Evolutionary conservation across 2,888 invertebrate genomes (phyloP), one percentile per base, ranked within the genome.

Genomic region (Eledone cirrhosa): DNA sequence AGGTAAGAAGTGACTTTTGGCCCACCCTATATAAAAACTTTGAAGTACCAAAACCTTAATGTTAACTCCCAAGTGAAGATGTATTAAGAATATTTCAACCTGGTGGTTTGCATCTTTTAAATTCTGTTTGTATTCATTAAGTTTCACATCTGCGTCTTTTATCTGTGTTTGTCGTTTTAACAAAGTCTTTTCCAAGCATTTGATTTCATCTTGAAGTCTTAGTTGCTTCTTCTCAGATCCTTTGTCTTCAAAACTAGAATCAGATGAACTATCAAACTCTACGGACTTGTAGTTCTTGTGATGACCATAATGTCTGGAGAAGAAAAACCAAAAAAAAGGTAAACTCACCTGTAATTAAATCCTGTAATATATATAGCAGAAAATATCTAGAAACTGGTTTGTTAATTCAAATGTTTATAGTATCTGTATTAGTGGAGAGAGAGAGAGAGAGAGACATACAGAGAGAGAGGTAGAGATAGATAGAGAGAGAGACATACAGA

Each of bases 101-200:
- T 89, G 86, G 67, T 87, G 85, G 29, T 86, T 84, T 24, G 88
- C 87, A 74, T 87, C 86, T 77, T 83, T 84, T 19, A 90, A 82
- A 78, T 89, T 87, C 24, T 78, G 82, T 78, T 87, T 86, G 81
- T 87, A 87, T 53, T 88, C 88, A 67, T 85, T 84, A 41, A 90
- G 83, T 22, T 86, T 82, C 41, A 83, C 79, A 80, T 90, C 89
- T 8, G 89, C 87, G 77, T 88, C 88, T 13, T 87, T 79, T 5
- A 90, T 82, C 83, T 90, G 89, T 4, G 85, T 84, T 76, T 86
- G 82, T 24, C 90, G 81, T 79, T 88, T 88, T n/a, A 87, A 86
- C 24, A 90, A 81, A 0, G 89, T 89, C 65, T 86, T 85, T 80
- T 90, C 89, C 72, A 89, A 82, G 77, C 89, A 88, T 7, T 83